Evolutionary conservation across 2,888 invertebrate genomes (phyloP).

Genomic region (Orthosia gracilis): DNA sequence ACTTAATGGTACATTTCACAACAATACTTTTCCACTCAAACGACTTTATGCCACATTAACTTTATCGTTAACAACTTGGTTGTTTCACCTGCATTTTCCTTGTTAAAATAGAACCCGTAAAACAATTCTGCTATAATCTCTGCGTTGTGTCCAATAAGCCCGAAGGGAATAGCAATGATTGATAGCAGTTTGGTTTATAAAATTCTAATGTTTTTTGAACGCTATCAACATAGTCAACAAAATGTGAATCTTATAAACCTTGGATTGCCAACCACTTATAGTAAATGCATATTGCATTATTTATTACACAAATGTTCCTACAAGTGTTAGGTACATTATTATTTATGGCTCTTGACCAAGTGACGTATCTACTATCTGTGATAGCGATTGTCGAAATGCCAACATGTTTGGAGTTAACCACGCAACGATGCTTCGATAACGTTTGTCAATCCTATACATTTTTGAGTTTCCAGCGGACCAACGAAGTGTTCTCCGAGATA

Average conservation of each 20-base stretch:
- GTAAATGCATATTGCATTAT: constrained; percentile 2
- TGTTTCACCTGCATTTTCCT: constrained; percentile 1
- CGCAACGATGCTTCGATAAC: no score
- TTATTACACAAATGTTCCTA: background rate
- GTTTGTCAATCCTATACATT: no score
- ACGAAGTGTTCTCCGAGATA: no score
- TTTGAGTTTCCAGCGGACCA: no score
- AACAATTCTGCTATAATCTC: background rate
- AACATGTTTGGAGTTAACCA: no score
- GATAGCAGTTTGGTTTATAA: background rate
- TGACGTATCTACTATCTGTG: no score
- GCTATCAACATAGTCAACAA: no score
- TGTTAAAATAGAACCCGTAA: background rate
- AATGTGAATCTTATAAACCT: constrained; percentile 7
- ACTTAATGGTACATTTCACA: constrained; percentile 27
- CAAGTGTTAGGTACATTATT: no score
- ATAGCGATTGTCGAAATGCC: no score
- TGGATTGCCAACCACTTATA: constrained; percentile 4
- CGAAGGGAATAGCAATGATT: background rate
- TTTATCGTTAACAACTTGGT: constrained; percentile 27
- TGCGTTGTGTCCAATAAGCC: background rate
- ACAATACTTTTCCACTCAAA: constrained; percentile 29
- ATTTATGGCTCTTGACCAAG: no score
- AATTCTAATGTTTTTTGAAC: background rate
- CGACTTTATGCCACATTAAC: constrained; percentile 39